A percentile compares a stretch with the other conserved stretches of the same genome.
These are phyloP conservation scores for Eriosoma lanigerum DNA, from an alignment of 1,140 invertebrate genomes.

Conservation along the genomic window DNA sequence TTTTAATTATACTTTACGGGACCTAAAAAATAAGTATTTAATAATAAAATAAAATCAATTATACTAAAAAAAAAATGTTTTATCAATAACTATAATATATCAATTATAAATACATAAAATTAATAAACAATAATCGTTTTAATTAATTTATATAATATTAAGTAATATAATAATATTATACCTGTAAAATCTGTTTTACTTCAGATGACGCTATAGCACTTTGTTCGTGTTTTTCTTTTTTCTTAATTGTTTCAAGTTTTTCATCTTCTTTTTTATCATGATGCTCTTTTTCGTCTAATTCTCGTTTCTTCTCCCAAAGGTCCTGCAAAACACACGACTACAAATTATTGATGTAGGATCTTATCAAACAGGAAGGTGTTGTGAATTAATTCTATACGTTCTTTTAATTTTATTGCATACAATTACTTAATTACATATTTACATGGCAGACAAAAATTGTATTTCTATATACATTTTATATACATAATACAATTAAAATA, in stretches of 20 bases:
- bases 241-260: conserved; percentile 77
- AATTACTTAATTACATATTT: too few relatives aligned
- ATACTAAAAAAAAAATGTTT: too few relatives aligned
- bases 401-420: not conserved
- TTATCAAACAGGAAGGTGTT: not conserved
- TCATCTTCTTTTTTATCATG: conserved; percentile 76
- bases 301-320: conserved; percentile 79
- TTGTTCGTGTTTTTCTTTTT: conserved; percentile 91
- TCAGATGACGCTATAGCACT: conserved; percentile 93
- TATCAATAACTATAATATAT: too few relatives aligned
- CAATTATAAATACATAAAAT: too few relatives aligned
- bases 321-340: conserved; percentile 63
- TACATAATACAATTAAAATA: not conserved
- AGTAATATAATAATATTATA: too few relatives aligned
- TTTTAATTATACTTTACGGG: too few relatives aligned
- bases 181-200: conserved; percentile 92
- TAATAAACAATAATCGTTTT: too few relatives aligned
- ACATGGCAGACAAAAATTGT: not conserved
- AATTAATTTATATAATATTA: too few relatives aligned
- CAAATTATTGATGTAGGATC: conserved; percentile 18
- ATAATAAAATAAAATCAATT: too few relatives aligned
- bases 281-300: conserved; percentile 63
- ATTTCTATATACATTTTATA: not conserved
- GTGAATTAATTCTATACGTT: not conserved
- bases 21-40: too few relatives aligned